Evolutionary conservation across 2,888 invertebrate genomes (phyloP).

Genomic region (Agapostemon virescens): DNA sequence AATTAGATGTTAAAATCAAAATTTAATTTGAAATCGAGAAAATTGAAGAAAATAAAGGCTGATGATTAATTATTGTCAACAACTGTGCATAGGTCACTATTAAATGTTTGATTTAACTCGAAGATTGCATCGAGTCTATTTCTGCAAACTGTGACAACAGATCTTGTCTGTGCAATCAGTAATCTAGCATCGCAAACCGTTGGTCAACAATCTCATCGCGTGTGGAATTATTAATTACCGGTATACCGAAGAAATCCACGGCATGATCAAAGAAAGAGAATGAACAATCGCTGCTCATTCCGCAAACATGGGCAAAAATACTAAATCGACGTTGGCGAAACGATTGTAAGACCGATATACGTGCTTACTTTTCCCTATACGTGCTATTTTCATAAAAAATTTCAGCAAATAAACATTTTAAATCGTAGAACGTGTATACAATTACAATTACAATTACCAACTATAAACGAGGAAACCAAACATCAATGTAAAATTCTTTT

Average conservation of each 20-base stretch:
- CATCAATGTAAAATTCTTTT: no score
- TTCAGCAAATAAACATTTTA: no score
- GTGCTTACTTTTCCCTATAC: no score
- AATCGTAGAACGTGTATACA: no score
- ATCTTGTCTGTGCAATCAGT: background rate
- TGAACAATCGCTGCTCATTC: background rate
- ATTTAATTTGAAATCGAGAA: no score
- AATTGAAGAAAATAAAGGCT: no score
- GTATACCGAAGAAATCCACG: background rate
- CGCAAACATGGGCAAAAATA: background rate
- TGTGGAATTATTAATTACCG: slow-evolving; percentile 18
- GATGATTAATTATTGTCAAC: background rate
- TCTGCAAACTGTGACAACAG: background rate
- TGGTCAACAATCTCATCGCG: background rate
- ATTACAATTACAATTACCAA: no score
- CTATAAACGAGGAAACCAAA: no score
- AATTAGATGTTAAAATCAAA: background rate
- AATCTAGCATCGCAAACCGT: background rate
- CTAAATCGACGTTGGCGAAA: background rate
- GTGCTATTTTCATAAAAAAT: no score
- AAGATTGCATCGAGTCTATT: background rate
- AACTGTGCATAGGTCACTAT: background rate
- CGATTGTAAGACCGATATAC: no score
- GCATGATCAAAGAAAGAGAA: background rate
- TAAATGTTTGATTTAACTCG: background rate